These are phyloP conservation scores for Lymantria monacha DNA, from an alignment of 2,888 invertebrate species.

Conservation along the genomic window DNA sequence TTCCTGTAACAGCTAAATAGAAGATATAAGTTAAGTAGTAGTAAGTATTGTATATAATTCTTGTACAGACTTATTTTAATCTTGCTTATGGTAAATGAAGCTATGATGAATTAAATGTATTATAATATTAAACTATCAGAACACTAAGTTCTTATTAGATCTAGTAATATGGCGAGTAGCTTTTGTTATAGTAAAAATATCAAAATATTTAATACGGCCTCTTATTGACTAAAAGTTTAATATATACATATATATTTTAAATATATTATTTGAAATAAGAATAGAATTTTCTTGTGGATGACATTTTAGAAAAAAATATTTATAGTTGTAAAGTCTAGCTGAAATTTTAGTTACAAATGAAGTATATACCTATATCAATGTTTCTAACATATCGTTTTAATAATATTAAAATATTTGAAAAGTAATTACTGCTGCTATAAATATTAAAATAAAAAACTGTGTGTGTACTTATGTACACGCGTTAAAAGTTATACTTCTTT, in stretches of 20 bases:
- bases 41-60: slow-evolving; percentile 60
- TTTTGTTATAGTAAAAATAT: slow-evolving; percentile 24
- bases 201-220: slow-evolving; percentile 53
- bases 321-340: slow-evolving; percentile 15
- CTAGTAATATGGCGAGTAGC: slow-evolving; percentile 24
- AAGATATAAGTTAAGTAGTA: slow-evolving; percentile 35
- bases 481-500: no score
- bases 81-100: slow-evolving; percentile 57
- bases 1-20: slow-evolving; percentile 54
- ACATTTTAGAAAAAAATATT: slow-evolving; percentile 22
- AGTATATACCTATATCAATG: slow-evolving; percentile 14
- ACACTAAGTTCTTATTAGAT: slow-evolving; percentile 23
- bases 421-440: slow-evolving; percentile 10
- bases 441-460: no score
- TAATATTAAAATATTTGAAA: neutral
- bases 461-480: no score
- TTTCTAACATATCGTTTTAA: slow-evolving; percentile 23
- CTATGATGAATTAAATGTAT: slow-evolving; percentile 47
- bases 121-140: slow-evolving; percentile 17
- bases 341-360: slow-evolving; percentile 22
- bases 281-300: slow-evolving; percentile 34
- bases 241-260: slow-evolving; percentile 69
- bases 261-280: slow-evolving; percentile 56
- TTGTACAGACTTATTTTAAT: slow-evolving; percentile 66
- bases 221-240: slow-evolving; percentile 47